Percentiles rank a stretch among this genome's conserved stretches.
Conservation (phyloP, 1,140 invertebrate genomes). For the Drosophila kohkoa region DNA sequence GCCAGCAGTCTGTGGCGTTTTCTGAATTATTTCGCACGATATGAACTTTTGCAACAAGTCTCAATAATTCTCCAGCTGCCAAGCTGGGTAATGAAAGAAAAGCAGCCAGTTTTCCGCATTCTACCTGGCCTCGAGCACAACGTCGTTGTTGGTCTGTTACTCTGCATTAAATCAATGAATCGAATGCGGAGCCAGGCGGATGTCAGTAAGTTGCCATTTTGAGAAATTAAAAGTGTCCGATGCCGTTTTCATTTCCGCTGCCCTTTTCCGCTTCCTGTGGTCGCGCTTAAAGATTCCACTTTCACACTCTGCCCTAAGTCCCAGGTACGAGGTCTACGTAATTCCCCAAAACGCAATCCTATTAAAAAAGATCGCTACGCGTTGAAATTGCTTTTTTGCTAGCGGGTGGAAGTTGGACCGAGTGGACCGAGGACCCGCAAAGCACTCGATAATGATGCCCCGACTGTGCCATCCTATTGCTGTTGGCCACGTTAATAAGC, state of each 20-base stretch:
- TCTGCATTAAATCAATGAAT: constrained; percentile 81
- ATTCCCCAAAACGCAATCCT: constrained; percentile 79
- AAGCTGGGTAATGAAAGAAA: constrained; percentile 43
- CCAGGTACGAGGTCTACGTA: constrained; percentile 46
- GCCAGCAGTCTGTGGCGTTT: constrained; percentile 52
- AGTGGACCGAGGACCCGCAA: constrained; percentile 46
- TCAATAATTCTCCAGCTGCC: constrained; percentile 74
- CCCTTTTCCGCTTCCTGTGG: constrained; percentile 54
- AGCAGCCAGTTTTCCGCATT: constrained; percentile 24
- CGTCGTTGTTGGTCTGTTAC: constrained; percentile 41
- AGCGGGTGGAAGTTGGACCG: constrained; percentile 26
- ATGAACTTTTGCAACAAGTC: constrained; percentile 80
- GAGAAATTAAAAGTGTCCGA: constrained; percentile 81
- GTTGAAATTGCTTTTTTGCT: constrained; percentile 57
- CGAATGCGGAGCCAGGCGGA: constrained; percentile 63
- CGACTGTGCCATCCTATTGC: constrained; percentile 24
- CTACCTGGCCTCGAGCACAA: neutral
- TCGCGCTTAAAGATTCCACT: constrained; percentile 18
- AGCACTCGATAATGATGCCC: constrained; percentile 81
- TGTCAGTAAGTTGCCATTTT: constrained; percentile 79
- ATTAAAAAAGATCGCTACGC: constrained; percentile 65
- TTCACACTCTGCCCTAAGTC: constrained; percentile 17
- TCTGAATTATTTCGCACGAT: constrained; percentile 76
- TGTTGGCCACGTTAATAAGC: constrained; percentile 74
- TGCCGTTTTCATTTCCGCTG: constrained; percentile 79